Base-by-base conservation (phyloP, 1,140 invertebrate species). In the Brachionus manjavacas region DNA sequence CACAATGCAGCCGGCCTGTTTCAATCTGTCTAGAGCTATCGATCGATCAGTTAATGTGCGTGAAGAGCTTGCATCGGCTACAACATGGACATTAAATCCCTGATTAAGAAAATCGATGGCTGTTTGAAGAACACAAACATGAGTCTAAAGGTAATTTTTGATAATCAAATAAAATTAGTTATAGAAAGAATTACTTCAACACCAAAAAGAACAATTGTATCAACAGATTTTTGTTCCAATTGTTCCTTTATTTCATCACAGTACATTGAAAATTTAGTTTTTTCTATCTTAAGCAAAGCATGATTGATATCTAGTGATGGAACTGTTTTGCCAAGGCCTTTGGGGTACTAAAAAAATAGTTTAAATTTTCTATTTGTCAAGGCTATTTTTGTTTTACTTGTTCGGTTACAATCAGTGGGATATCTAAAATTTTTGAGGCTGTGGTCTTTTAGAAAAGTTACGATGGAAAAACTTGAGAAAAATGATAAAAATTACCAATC, bases 61-160 rank as follows among this genome's bases (percentile, higher is more conserved):
- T 9, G 95, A 96, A 1, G 93, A 93, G 78, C 92, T 92, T 43
- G 94, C 95, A 89, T 97, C 95, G 25, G 94, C 95, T 9, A 96
- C 91, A 31, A 95, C 90, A 89, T 96, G 95, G 0, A 96, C 95
- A 86, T 92, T 90, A 83, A 91, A 91, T 16, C 92, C 92, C 81
- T 91, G 89, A n/a, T 92, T 91, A 14, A 94, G 87, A 0, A 96
- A 89, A 89, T 95, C 94, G 52, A 95, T 92, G 0, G 93, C 94
- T 0, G 95, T 96, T 87, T 95, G 94, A 87, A 95, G 94, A 9
- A 97, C 91, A 88, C 95, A 96, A 4, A 95, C 93, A 87, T 97
- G 95, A 0, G 94, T 91, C 92, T 96, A 95, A 85, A 96, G 91
- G 0, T 95, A 95, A 91, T 94, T 94, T 0, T 96, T 88, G 28